Evolutionary conservation across 2,113 vertebrate species (phyloP).

Genomic region (Centropristis striata): DNA sequence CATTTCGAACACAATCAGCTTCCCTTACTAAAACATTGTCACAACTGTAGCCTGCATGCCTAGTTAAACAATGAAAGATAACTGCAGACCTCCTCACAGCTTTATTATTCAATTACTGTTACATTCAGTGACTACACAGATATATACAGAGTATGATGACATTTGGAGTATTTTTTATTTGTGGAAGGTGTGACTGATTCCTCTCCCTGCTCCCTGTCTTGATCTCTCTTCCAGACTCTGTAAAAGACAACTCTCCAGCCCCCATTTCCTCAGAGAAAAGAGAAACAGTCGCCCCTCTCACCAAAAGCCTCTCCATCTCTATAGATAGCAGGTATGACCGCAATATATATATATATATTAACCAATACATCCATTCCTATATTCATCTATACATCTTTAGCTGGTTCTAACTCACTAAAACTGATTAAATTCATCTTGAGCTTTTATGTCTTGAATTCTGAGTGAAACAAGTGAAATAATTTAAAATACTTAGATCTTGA

Average conservation of each 20-base stretch:
- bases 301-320: constrained; percentile 77
- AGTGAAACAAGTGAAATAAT: background rate
- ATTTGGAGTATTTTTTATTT: constrained; percentile 42
- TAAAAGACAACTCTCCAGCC: constrained; percentile 79
- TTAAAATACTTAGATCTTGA: background rate
- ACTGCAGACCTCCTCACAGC: constrained; percentile 13
- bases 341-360: background rate
- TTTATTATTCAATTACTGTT: constrained; percentile 5
- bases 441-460: background rate
- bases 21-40: background rate
- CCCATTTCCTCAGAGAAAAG: constrained; percentile 80
- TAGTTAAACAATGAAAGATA: constrained; percentile 14
- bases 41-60: background rate
- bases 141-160: constrained; percentile 36
- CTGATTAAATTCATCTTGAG: background rate
- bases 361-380: background rate
- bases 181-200: constrained; percentile 10
- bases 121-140: constrained; percentile 5
- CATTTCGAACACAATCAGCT: background rate
- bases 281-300: constrained; percentile 72
- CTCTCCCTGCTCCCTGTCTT: constrained; percentile 4
- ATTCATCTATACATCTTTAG: background rate
- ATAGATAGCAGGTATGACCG: constrained; percentile 74
- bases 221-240: constrained; percentile 79
- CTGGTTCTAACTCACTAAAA: background rate